These are phyloP conservation scores for Zophobas atratus DNA, from an alignment of 1,140 invertebrate species.

Conservation along the genomic window DNA sequence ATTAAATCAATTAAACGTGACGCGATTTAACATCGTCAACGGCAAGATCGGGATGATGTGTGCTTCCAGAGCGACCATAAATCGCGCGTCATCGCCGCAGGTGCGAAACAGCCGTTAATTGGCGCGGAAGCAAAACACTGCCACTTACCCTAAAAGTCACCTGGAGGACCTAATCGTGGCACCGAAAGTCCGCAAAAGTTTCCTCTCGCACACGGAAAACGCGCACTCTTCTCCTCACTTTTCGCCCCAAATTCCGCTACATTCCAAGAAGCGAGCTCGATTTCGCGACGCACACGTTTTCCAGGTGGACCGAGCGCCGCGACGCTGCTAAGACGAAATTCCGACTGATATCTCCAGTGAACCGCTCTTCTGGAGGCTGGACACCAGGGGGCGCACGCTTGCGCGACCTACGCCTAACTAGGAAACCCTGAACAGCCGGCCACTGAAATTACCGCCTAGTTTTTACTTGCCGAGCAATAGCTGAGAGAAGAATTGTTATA, in stretches of 20 bases:
- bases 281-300: constrained; percentile 29
- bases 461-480: constrained; percentile 25
- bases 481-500: no score
- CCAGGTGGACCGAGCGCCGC: constrained; percentile 21
- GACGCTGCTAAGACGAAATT: constrained; percentile 44
- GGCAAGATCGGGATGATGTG: constrained; percentile 36
- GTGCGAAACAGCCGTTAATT: constrained; percentile 26
- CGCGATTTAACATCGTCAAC: constrained; percentile 29
- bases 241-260: constrained; percentile 3
- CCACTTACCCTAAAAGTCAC: constrained; percentile 37
- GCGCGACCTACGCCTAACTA: constrained; percentile 53
- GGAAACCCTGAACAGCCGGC: constrained; percentile 46
- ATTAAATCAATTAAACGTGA: constrained; percentile 48
- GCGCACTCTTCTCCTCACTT: background rate
- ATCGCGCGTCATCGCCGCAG: constrained; percentile 8
- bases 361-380: constrained; percentile 49
- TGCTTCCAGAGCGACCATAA: constrained; percentile 30
- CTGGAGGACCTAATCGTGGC: background rate
- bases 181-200: background rate
- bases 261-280: constrained; percentile 2
- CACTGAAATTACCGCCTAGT: constrained; percentile 45
- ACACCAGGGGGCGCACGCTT: constrained; percentile 31
- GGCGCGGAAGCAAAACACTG: background rate
- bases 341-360: constrained; percentile 51
- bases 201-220: constrained; percentile 5